A percentile compares a stretch with the other conserved stretches of the same genome.
phyloP scores from a whole-genome alignment of 2,888 invertebrate genomes.

The Erebia aethiops region DNA sequence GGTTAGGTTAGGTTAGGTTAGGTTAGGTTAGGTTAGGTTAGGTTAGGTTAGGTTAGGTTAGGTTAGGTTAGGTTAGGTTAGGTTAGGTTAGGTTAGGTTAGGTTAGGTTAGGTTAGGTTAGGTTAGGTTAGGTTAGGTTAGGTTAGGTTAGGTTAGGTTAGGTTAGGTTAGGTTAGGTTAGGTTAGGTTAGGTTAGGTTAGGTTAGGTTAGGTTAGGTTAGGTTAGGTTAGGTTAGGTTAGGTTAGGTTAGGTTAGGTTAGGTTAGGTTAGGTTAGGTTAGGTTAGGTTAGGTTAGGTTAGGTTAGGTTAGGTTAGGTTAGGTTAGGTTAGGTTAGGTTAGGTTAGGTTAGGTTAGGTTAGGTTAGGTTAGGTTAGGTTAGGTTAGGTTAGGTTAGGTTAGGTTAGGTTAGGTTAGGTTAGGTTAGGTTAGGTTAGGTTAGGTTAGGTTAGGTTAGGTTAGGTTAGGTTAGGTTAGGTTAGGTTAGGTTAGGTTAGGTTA shows the following conservation, averaged over 20 bases:
- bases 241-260: slow-evolving; percentile 39
- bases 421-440: slow-evolving; percentile 22
- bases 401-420: neutral
- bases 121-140: slow-evolving; percentile 37
- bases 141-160: neutral
- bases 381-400: slow-evolving; percentile 32
- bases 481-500: slow-evolving; percentile 25
- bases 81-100: slow-evolving; percentile 39
- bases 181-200: neutral
- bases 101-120: slow-evolving; percentile 40
- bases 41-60: slow-evolving; percentile 45
- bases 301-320: slow-evolving; percentile 42
- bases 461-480: neutral
- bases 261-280: slow-evolving; percentile 42
- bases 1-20: slow-evolving; percentile 44
- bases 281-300: slow-evolving; percentile 42
- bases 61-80: slow-evolving; percentile 41
- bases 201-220: slow-evolving; percentile 15
- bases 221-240: slow-evolving; percentile 32
- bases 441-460: neutral
- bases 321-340: slow-evolving; percentile 36
- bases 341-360: slow-evolving; percentile 32
- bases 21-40: slow-evolving; percentile 44
- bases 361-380: slow-evolving; percentile 35
- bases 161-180: neutral